Evolutionary conservation across 2,888 invertebrate genomes (phyloP).

Genomic region (Minunthozetes semirufus): DNA sequence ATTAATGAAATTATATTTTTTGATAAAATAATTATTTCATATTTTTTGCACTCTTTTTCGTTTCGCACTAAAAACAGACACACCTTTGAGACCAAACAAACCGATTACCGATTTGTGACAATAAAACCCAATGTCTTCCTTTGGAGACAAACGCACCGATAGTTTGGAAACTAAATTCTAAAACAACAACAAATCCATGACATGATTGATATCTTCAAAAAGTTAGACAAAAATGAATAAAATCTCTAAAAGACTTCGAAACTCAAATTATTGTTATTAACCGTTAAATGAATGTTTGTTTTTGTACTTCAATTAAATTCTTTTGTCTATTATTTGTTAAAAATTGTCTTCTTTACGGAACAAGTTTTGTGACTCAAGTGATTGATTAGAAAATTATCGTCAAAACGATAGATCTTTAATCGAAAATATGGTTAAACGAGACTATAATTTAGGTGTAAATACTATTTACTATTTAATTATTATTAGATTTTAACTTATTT

Average conservation of each 20-base stretch:
- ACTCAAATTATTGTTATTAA: slow-evolving; percentile 4
- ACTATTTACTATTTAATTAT: neutral
- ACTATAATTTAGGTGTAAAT: neutral
- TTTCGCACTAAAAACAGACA: slow-evolving; percentile 15
- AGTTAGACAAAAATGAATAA: neutral
- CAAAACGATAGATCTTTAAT: neutral
- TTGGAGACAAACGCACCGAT: neutral
- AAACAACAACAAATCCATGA: neutral
- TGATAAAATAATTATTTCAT: neutral
- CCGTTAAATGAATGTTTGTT: neutral
- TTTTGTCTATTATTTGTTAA: neutral
- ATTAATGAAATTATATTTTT: neutral
- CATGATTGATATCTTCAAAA: neutral
- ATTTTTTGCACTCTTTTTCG: neutral
- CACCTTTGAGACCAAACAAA: slow-evolving; percentile 6
- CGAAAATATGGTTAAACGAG: neutral
- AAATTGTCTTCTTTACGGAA: neutral
- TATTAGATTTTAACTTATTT: neutral
- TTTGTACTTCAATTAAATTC: neutral
- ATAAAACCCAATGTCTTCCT: neutral
- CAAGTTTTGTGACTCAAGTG: neutral
- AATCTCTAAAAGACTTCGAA: neutral
- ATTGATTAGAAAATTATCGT: neutral
- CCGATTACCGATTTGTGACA: neutral
- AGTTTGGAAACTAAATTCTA: neutral